A percentile compares a stretch with the other conserved stretches of the same genome.
Evolutionary conservation across 2,797 vertebrate species (phyloP).

Genomic region (Acipenser oxyrinchus): DNA sequence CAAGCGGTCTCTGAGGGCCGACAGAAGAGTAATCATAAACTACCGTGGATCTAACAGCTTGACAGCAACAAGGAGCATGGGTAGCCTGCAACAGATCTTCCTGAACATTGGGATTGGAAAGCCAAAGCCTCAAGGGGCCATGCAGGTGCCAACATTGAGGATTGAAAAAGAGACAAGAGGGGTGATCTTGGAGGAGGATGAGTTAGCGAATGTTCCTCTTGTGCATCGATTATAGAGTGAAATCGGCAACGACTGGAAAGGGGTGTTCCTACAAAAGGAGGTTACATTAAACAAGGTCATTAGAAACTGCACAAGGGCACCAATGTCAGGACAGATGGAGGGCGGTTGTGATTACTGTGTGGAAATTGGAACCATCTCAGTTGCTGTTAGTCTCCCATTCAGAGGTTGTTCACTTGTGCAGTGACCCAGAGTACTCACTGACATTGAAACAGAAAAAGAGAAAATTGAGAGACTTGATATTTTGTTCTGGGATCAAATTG

Average conservation of each 20-base stretch:
- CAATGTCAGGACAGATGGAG: conserved; percentile 11
- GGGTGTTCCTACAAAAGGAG: neutral
- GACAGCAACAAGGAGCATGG: no score
- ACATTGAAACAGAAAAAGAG: conserved; percentile 42
- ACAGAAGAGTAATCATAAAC: neutral
- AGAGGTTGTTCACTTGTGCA: conserved; percentile 58
- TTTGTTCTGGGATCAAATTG: conserved; percentile 41
- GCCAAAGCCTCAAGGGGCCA: no score
- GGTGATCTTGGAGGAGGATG: no score
- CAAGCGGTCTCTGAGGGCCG: neutral
- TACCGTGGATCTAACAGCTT: no score
- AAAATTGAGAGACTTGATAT: conserved; percentile 34
- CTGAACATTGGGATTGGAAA: no score
- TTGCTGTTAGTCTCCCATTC: conserved; percentile 54
- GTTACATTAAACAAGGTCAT: conserved; percentile 11
- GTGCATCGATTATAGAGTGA: no score
- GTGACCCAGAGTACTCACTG: conserved; percentile 62
- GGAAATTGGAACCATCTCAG: conserved; percentile 48
- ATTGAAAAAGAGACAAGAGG: no score
- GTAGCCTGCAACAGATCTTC: no score
- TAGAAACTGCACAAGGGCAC: conserved; percentile 3
- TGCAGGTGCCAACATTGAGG: no score
- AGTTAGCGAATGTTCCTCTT: no score
- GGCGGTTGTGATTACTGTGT: conserved; percentile 28
- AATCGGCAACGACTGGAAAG: no score